Evolutionary conservation across 2,888 invertebrate genomes (phyloP), one percentile per base, ranked within the genome.

Genomic region (Apamea epomidion): DNA sequence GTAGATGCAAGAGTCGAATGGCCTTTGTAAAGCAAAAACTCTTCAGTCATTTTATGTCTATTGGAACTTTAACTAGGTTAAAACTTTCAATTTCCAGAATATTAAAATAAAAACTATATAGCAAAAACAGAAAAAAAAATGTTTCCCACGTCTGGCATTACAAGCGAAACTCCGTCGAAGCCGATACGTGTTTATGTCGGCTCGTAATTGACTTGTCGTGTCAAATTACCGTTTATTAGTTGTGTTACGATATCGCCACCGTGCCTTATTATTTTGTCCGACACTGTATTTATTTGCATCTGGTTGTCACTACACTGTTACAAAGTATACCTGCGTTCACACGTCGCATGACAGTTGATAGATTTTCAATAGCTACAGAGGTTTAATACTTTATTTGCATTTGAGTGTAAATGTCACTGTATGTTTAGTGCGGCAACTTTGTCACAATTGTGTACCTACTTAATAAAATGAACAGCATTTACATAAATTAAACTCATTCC

Each of bases 161-260:
- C 93, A 91, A 92, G 92, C 93, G 92, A 95, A 94, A 94, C 94
- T 93, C 94, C 93, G 91, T 92, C 92, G 94, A 95, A 93, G 93
- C 93, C 93, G 90, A 94, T 94, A 93, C 93, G 92, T 94, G 94
- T 95, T 96, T 96, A 95, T 94, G 96, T 96, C 93, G 92, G 92
- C 88, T 93, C 92, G 91, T 96, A 96, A 96, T 96, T 96, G 96
- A 96, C 96, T 95, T 96, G 96, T 96, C 96, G 96, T 95, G 95
- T 95, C 94, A 95, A 96, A 96, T 97, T 95, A 96, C 95, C 94
- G 93, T 95, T 96, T 95, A 96, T 96, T 96, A 96, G 93, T 93
- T 92, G 92, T 94, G 94, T 96, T 96, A 94, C 96, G 95, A 95
- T 95, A 95, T 94, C 92, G 92, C 91, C 92, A 91, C 91, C 80